Conservation (phyloP, 1,140 invertebrate genomes). For the Dreissena rostriformis region DNA sequence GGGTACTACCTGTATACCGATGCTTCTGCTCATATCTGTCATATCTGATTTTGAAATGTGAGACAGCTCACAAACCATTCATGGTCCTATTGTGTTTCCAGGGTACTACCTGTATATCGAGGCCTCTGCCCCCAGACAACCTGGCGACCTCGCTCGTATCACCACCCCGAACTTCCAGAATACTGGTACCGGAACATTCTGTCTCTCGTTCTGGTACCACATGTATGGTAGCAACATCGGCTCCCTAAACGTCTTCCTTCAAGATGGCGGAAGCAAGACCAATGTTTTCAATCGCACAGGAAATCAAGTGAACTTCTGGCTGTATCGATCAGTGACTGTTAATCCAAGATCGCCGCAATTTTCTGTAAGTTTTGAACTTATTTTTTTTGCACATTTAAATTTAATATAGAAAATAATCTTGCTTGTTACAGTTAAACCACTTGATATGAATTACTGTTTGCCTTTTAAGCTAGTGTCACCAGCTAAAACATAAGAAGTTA, state of each 20-base stretch:
- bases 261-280: conserved; percentile 25
- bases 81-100: conserved; percentile 1
- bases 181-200: conserved; percentile 54
- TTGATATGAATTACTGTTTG: too few species aligned
- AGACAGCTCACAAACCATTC: too few species aligned
- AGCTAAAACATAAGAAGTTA: too few species aligned
- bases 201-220: conserved; percentile 87
- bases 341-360: conserved; percentile 29
- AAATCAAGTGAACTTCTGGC: conserved; percentile 75
- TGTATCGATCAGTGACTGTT: conserved; percentile 64
- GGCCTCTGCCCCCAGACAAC: conserved; percentile 66
- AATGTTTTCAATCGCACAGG: conserved; percentile 62
- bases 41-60: too few species aligned
- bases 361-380: conserved; percentile 39
- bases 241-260: conserved; percentile 70
- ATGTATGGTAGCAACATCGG: conserved; percentile 86
- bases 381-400: background rate
- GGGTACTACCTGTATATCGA: conserved; percentile 79
- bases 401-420: too few species aligned
- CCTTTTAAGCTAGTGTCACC: too few species aligned
- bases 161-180: conserved; percentile 61
- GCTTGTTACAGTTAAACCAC: too few species aligned
- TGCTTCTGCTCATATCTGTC: too few species aligned
- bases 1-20: too few species aligned
- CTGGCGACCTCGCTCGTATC: conserved; percentile 71